Evolutionary conservation across 2,797 vertebrate species (phyloP).

Genomic region (Pelobates cultripes): DNA sequence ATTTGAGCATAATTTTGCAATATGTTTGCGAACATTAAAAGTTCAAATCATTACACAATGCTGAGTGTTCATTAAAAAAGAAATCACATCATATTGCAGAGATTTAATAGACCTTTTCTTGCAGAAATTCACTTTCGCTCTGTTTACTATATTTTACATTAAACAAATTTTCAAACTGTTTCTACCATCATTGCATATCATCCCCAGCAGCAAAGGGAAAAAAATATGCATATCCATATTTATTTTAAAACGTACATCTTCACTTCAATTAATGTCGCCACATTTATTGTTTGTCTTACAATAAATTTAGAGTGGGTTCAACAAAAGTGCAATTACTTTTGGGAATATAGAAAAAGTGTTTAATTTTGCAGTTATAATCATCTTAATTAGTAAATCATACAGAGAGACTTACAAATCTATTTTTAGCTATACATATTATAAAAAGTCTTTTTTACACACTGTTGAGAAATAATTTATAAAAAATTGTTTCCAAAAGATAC

Average conservation of each 20-base stretch:
- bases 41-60: background rate
- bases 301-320: conserved; percentile 14
- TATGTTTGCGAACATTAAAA: conserved; percentile 12
- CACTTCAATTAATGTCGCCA: conserved; percentile 15
- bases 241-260: conserved; percentile 9
- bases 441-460: background rate
- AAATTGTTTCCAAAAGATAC: too few relatives aligned
- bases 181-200: conserved; percentile 14
- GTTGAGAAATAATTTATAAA: too few relatives aligned
- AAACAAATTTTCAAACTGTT: conserved; percentile 28
- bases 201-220: conserved; percentile 18
- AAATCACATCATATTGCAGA: conserved; percentile 1
- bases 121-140: conserved; percentile 1
- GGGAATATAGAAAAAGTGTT: background rate
- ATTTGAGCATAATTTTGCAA: conserved; percentile 11
- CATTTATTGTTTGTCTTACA: background rate
- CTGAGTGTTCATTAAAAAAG: conserved; percentile 30
- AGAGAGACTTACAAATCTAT: background rate
- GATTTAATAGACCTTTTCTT: conserved; percentile 8
- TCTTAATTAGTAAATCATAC: background rate
- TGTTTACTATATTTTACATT: conserved; percentile 35
- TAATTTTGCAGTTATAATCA: background rate
- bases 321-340: conserved; percentile 1
- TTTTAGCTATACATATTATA: background rate
- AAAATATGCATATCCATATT: conserved; percentile 14